Conservation (phyloP, 2,797 vertebrate species). For the Hyperoplus lanceolatus region DNA sequence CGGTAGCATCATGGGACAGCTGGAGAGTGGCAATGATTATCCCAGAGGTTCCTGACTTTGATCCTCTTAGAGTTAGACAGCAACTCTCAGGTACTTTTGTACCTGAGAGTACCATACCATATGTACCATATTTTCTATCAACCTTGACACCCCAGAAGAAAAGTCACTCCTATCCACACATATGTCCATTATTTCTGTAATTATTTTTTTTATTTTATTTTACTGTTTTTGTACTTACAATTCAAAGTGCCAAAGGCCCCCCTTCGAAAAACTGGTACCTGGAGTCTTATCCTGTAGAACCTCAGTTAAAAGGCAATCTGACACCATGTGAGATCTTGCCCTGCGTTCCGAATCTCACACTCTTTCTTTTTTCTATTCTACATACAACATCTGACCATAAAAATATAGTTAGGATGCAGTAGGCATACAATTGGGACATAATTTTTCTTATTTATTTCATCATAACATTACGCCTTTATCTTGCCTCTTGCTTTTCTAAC, state of each 20-base stretch:
- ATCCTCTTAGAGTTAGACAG: background rate
- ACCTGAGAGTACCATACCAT: too few species aligned
- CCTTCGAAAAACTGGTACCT: background rate
- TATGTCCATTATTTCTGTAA: background rate
- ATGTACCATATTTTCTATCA: background rate
- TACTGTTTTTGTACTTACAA: too few species aligned
- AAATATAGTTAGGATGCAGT: too few species aligned
- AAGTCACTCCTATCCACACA: background rate
- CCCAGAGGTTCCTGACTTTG: background rate
- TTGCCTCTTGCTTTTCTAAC: too few species aligned
- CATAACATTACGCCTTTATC: too few species aligned
- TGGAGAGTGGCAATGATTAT: constrained; percentile 9
- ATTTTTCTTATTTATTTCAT: too few species aligned
- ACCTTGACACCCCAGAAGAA: background rate
- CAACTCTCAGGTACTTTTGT: background rate
- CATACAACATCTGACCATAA: too few species aligned
- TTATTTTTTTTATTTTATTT: too few species aligned
- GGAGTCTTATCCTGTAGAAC: background rate
- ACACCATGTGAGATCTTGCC: background rate
- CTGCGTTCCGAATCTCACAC: too few species aligned
- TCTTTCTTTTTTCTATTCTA: too few species aligned
- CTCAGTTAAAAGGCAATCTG: background rate
- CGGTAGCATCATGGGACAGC: constrained; percentile 8
- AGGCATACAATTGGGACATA: too few species aligned
- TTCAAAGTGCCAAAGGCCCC: background rate